Evolutionary conservation across 2,113 vertebrate genomes (phyloP).

Genomic region (Okapia johnstoni): DNA sequence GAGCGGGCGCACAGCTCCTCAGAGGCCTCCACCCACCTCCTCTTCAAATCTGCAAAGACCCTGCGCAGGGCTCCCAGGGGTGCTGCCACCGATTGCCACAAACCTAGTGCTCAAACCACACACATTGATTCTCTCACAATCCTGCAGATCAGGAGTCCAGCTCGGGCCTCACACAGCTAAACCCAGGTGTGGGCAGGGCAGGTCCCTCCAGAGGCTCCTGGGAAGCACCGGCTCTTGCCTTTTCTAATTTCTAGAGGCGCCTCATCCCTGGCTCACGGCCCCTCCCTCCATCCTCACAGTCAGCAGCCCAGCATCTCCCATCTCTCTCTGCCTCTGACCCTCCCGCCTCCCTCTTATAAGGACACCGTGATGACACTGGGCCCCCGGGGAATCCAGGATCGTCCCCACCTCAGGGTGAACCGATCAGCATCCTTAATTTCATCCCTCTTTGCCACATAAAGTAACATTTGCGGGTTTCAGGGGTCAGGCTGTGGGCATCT

Average conservation of each 20-base stretch:
- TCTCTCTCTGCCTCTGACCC: background rate
- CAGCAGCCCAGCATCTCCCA: accelerated
- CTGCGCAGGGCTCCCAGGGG: accelerated
- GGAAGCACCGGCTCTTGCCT: accelerated
- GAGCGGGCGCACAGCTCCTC: accelerated
- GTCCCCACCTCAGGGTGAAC: background rate
- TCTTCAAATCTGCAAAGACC: background rate
- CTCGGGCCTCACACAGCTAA: accelerated
- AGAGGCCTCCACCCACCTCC: too few species aligned
- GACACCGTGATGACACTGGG: accelerated
- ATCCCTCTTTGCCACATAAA: background rate
- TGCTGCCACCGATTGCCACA: background rate
- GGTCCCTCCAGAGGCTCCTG: background rate
- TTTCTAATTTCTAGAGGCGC: background rate
- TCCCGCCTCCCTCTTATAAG: background rate
- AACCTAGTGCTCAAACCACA: background rate
- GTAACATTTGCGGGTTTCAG: background rate
- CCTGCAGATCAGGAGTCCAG: background rate
- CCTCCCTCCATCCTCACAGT: background rate
- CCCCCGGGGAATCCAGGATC: background rate
- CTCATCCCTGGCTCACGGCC: accelerated
- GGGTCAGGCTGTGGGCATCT: accelerated
- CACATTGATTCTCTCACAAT: background rate
- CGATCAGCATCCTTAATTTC: too few species aligned
- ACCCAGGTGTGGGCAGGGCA: background rate